Evolutionary conservation across 2,888 invertebrate genomes (phyloP).

Genomic region (Amphimallon solstitiale): DNA sequence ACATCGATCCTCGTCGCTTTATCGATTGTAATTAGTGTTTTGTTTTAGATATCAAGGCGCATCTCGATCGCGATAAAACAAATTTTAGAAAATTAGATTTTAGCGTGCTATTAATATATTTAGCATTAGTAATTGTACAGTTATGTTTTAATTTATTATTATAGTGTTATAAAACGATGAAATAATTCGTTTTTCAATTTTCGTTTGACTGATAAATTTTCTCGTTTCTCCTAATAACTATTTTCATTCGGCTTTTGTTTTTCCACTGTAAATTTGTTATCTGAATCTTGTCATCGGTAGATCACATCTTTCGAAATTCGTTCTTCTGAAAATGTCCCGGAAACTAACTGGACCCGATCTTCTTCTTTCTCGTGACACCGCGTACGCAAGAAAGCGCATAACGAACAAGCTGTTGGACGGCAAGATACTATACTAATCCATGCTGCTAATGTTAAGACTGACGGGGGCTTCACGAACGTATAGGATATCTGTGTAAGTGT

Average conservation of each 20-base stretch:
- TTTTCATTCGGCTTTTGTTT: not conserved
- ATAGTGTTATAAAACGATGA: no score
- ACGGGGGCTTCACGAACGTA: conserved; percentile 13
- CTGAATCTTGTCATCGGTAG: conserved; percentile 5
- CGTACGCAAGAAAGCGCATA: conserved; percentile 30
- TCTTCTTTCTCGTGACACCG: conserved; percentile 12
- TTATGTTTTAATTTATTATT: no score
- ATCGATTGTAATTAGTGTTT: conserved; percentile 25
- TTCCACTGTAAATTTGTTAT: conserved; percentile 9
- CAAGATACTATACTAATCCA: conserved; percentile 25
- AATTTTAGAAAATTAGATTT: no score
- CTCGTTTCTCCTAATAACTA: no score
- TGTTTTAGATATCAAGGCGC: conserved; percentile 22
- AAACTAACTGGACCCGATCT: conserved; percentile 13
- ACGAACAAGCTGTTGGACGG: conserved; percentile 30
- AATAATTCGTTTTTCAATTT: no score
- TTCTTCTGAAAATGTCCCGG: conserved; percentile 25
- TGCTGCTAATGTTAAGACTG: conserved; percentile 26
- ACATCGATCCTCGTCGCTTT: not conserved
- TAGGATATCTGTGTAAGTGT: conserved; percentile 16
- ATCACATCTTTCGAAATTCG: conserved; percentile 17
- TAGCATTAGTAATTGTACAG: no score
- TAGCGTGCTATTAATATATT: no score
- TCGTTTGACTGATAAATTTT: no score
- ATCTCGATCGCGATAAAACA: conserved; percentile 4